Conservation (phyloP, 23 tunicate species). For the Ciona savignyi region DNA sequence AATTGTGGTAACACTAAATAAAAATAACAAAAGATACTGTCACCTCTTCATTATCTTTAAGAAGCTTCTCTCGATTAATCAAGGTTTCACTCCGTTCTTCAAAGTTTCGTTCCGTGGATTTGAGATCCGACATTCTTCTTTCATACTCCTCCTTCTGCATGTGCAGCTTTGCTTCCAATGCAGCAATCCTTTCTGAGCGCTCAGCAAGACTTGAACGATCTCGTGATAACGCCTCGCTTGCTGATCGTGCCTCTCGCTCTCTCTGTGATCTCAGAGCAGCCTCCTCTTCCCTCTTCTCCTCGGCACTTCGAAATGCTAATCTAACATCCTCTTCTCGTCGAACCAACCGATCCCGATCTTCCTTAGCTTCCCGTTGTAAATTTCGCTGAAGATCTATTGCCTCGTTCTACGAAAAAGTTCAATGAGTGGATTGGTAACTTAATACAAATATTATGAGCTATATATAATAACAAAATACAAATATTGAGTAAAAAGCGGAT, state of each 20-base stretch:
- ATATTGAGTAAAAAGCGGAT: too few species aligned
- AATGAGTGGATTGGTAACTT: too few species aligned
- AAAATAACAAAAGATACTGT: not conserved
- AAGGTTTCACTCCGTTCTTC: conserved; percentile 9
- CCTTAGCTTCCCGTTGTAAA: conserved; percentile 40
- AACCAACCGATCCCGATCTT: conserved; percentile 33
- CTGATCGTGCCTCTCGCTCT: conserved; percentile 20
- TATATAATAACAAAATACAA: too few species aligned
- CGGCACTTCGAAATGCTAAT: conserved; percentile 14
- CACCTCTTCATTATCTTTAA: conserved; percentile 16
- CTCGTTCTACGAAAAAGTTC: conserved; percentile 70
- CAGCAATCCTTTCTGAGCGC: conserved; percentile 19
- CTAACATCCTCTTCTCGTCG: conserved; percentile 37
- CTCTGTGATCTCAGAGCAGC: conserved; percentile 16
- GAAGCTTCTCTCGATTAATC: conserved; percentile 4
- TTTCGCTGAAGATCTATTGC: conserved; percentile 42
- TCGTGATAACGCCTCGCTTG: conserved; percentile 12
- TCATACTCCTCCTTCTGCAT: conserved; percentile 28
- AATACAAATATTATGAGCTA: too few species aligned
- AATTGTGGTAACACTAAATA: too few species aligned
- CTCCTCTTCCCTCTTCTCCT: conserved; percentile 34
- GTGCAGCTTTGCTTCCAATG: conserved; percentile 29
- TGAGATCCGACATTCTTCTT: not conserved
- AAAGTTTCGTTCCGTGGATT: not conserved
- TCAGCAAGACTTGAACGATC: conserved; percentile 29